A percentile compares a stretch with the other conserved stretches of the same genome.
Conservation (phyloP, 1,140 invertebrate genomes). For the Euwallacea fornicatus region DNA sequence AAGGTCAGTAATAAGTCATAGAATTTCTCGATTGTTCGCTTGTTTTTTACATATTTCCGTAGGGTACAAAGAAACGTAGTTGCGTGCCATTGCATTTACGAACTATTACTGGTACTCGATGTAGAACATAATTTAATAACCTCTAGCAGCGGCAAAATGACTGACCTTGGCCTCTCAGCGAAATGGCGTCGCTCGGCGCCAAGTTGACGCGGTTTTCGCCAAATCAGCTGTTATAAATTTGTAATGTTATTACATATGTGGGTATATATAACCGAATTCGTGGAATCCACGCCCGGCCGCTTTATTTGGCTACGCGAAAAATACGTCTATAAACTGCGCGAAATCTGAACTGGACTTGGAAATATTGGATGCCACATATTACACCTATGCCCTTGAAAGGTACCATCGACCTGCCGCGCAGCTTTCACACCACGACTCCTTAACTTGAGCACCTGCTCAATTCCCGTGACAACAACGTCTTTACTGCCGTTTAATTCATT, state of each 20-base stretch:
- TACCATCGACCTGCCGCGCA: slow-evolving; percentile 4
- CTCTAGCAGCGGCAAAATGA: slow-evolving; percentile 13
- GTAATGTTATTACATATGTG: slow-evolving; percentile 32
- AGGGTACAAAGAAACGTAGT: too few relatives aligned
- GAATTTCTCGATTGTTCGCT: too few relatives aligned
- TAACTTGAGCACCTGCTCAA: slow-evolving; percentile 14
- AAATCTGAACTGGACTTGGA: too few relatives aligned
- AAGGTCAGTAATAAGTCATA: too few relatives aligned
- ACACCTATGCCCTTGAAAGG: slow-evolving; percentile 8
- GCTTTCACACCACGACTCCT: slow-evolving; percentile 10
- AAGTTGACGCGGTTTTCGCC: slow-evolving; percentile 31
- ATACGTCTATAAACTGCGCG: background rate
- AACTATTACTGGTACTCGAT: background rate
- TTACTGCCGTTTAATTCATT: too few relatives aligned
- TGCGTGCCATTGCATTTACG: too few relatives aligned
- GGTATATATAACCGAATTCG: slow-evolving; percentile 33
- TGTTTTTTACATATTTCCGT: too few relatives aligned
- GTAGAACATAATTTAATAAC: background rate
- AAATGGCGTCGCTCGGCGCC: slow-evolving; percentile 36
- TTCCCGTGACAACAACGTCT: background rate
- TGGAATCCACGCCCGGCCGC: slow-evolving; percentile 13
- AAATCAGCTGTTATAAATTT: slow-evolving; percentile 39
- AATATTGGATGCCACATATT: too few relatives aligned
- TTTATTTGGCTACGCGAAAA: slow-evolving; percentile 26
- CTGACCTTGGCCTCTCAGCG: slow-evolving; percentile 32